phyloP scores from a whole-genome alignment of 2,888 invertebrate genomes.

The Eupithecia subfuscata region DNA sequence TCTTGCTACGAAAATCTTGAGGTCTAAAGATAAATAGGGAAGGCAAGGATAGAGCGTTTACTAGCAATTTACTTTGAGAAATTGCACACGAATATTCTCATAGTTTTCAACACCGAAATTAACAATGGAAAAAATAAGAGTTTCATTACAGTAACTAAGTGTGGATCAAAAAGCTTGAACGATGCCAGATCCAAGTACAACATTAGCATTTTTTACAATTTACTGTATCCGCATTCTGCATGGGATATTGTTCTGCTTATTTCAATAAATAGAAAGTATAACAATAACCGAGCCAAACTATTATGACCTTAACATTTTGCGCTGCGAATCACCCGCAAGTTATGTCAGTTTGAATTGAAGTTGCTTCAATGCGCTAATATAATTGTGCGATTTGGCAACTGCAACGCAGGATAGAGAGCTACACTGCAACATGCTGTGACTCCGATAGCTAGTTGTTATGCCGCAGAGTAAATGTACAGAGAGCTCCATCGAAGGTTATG shows the following conservation, averaged over 20 bases:
- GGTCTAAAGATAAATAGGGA: background rate
- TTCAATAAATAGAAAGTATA: slow-evolving; percentile 6
- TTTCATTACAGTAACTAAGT: background rate
- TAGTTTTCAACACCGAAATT: background rate
- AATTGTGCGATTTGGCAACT: slow-evolving; percentile 33
- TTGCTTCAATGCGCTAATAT: slow-evolving; percentile 25
- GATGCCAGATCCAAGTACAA: background rate
- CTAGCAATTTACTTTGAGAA: background rate
- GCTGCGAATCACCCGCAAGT: background rate
- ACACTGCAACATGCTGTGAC: slow-evolving; percentile 21
- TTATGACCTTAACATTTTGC: slow-evolving; percentile 7
- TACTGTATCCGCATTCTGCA: background rate
- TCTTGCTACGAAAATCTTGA: background rate
- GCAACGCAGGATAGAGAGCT: slow-evolving; percentile 15
- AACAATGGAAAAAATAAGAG: background rate
- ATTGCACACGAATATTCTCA: background rate
- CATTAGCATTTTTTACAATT: background rate
- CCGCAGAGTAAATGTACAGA: background rate
- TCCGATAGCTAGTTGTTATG: slow-evolving; percentile 11
- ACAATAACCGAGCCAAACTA: background rate
- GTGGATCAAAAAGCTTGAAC: background rate
- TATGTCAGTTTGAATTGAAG: slow-evolving; percentile 17
- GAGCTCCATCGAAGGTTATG: background rate
- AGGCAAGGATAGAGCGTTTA: background rate
- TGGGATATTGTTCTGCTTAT: background rate